Base-by-base conservation (phyloP, 2,888 invertebrate species). In the Epiblema foenella region DNA sequence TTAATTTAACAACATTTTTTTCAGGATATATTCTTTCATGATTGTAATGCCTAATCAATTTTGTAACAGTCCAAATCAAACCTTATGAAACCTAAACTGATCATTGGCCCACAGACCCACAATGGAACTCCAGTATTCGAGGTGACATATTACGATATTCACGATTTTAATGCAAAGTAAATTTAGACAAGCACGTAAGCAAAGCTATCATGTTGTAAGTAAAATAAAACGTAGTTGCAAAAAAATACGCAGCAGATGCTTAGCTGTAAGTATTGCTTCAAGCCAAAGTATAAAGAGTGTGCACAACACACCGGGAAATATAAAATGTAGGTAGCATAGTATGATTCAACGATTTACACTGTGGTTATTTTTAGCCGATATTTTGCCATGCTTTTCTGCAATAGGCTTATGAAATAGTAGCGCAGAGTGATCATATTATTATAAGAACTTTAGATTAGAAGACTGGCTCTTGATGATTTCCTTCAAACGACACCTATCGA, bases 111-210 rank as follows among this genome's bases (percentile, higher is more conserved):
- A 66, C 68, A 72, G 67, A 71, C 65, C 67, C 67, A 67, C 70
- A 24, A 66, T 68, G 71, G 60, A 68, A 56, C 62, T 62, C 18
- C 70, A 71, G 49, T 66, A 66, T 37, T 71, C 66, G 70, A 66
- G 66, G 66, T 66, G 70, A 65, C 60, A 60, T 57, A 49, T 57
- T 60, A 46, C 37, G 9, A 17, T 56, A 60, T 46, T 46, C n/a
- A 46, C 46, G 17, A 46, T 60, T 56, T 49, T 66, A 54, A 46
- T 54, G 46, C 64, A 64, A 63, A 54, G 39, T 68, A 52, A 52
- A 24, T 54, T 42, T 24, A 62, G 54, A 54, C 60, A 62, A 64
- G 64, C 64, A 64, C 64, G 18, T 20, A 54, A 64, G 39, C 39
- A 24, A 64, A 39, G 24, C 52, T 54, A 20, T n/a, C 24, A 20